Percentiles rank a stretch among this genome's conserved stretches.
Evolutionary conservation across 2,797 vertebrate species (phyloP).

Genomic region (Rhynchonycteris naso): DNA sequence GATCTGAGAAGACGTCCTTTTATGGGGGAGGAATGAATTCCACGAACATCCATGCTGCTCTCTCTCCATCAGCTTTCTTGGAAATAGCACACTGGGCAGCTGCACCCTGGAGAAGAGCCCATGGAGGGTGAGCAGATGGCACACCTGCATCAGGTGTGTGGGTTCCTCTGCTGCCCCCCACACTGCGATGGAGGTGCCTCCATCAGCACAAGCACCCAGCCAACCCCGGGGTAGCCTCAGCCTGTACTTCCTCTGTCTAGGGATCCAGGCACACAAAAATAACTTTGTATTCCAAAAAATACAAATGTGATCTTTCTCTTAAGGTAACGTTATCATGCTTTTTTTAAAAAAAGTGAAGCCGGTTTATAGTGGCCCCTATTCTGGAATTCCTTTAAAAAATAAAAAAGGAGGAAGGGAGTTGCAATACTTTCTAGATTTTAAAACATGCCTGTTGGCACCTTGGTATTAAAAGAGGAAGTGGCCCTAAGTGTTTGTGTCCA

Average conservation of each 20-base stretch:
- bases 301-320: not conserved
- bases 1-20: rapidly evolving
- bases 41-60: rapidly evolving
- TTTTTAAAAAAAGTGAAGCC: not conserved
- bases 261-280: not conserved
- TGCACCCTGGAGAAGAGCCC: no score
- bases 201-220: not conserved
- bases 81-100: not conserved
- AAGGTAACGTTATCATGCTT: not conserved
- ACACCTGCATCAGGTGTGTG: not conserved
- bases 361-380: not conserved
- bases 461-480: not conserved
- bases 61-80: no score
- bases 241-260: not conserved
- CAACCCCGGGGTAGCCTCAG: not conserved
- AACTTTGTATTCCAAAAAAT: not conserved
- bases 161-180: not conserved
- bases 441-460: rapidly evolving
- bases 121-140: no score
- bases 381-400: not conserved
- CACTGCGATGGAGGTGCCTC: not conserved
- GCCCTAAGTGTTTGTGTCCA: rapidly evolving
- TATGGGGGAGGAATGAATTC: rapidly evolving
- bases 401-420: not conserved
- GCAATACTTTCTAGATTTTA: not conserved